Base-by-base conservation (phyloP, 2,888 invertebrate genomes). In the Alloplasta piceator region DNA sequence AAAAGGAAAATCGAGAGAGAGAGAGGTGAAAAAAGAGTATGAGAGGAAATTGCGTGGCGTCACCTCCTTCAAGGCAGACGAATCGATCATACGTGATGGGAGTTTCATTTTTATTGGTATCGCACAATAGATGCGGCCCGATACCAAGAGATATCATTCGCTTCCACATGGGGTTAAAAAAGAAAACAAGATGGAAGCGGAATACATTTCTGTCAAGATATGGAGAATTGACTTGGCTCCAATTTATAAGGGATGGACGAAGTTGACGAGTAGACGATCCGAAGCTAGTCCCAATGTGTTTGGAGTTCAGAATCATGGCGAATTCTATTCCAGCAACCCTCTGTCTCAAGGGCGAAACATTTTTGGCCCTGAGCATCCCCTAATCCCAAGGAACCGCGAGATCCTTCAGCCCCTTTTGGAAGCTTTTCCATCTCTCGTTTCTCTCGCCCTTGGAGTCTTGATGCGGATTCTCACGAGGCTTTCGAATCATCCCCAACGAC, bases 71-170 rank as follows among this genome's bases (percentile, higher is more conserved):
- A 73, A 82, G 73, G 83, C 85, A 81, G 80, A 84, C 83, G 87
- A 89, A 91, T 91, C 90, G 89, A 91, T 91, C 91, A 91, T 90
- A 90, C 88, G 86, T 89, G 90, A 90, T 90, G 88, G 87, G 86
- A 89, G 89, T 90, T 90, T 87, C 88, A 89, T 89, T 90, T 89
- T 91, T 89, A 90, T 90, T 90, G 89, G 88, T 84, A 86, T 85
- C 81, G 84, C 26, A 26, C 26, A 26, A 26, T 26, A 26, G 85
- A 86, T 82, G 85, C 83, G 78, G 76, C 26, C 26, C 26, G 84
- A 80, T 80, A 80, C 67, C 50, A 67, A 80, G 67, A 76, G 43
- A 43, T 43, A 10, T 43, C 56, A 56, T 61, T 76, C 63, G 46
- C 9, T 72, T 16, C 50, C 58, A 6, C 5, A 10, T 16, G 46